Conservation (phyloP, 2,888 invertebrate genomes). For the Timandra comae region DNA sequence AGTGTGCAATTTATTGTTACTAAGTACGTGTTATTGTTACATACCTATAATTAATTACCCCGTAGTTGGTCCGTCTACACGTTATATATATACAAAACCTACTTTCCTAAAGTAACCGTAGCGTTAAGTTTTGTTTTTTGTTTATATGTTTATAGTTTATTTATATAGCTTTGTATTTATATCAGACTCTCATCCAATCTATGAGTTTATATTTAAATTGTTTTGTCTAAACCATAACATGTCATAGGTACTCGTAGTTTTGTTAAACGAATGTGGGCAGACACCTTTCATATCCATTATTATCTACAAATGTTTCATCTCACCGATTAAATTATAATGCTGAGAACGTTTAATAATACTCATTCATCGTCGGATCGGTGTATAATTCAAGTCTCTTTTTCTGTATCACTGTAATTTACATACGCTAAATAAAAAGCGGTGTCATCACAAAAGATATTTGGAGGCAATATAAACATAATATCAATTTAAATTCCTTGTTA, state of each 20-base stretch:
- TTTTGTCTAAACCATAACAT: constrained; percentile 9
- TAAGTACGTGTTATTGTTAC: too few species aligned
- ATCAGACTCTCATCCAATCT: too few species aligned
- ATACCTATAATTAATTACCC: too few species aligned
- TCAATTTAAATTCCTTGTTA: constrained; percentile 78
- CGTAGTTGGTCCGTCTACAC: too few species aligned
- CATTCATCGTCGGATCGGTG: constrained; percentile 63
- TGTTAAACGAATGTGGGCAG: constrained; percentile 14
- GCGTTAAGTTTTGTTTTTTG: too few species aligned
- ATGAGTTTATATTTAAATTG: too few species aligned
- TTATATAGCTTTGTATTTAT: too few species aligned
- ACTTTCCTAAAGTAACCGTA: too few species aligned
- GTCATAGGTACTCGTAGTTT: constrained; percentile 11
- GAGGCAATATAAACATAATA: constrained; percentile 77
- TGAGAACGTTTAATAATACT: constrained; percentile 57
- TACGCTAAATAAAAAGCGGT: constrained; percentile 77
- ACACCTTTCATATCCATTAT: constrained; percentile 17
- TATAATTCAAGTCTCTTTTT: constrained; percentile 73
- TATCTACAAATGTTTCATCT: constrained; percentile 37
- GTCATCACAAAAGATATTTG: constrained; percentile 77
- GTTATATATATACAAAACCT: too few species aligned
- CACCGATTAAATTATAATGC: constrained; percentile 45
- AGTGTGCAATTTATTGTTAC: too few species aligned
- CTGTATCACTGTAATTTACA: constrained; percentile 74
- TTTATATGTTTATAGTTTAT: too few species aligned